Conservation (phyloP, 2,797 vertebrate species). For the Arrhamphus sclerolepis region DNA sequence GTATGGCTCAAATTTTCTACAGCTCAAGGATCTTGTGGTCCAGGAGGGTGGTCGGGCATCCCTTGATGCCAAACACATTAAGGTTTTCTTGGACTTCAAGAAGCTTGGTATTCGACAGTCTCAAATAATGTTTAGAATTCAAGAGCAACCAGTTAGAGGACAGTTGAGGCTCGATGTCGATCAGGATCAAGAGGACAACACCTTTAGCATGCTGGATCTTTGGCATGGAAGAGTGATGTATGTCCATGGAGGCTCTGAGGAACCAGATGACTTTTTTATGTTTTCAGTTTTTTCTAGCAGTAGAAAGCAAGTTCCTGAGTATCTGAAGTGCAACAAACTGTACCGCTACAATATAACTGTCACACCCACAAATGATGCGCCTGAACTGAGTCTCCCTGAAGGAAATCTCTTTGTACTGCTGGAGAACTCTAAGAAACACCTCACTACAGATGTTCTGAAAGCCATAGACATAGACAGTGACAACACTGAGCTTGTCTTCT, state of each 20-base stretch:
- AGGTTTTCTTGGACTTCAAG: conserved; percentile 86
- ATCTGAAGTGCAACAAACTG: conserved; percentile 80
- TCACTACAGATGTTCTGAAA: conserved; percentile 82
- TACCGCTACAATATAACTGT: conserved; percentile 84
- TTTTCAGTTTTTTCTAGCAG: conserved; percentile 85
- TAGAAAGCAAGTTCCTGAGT: conserved; percentile 80
- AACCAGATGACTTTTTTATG: conserved; percentile 84
- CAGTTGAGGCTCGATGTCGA: conserved; percentile 84
- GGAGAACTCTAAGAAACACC: conserved; percentile 87
- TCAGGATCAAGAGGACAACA: conserved; percentile 77
- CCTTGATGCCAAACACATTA: conserved; percentile 88
- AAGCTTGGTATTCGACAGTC: conserved; percentile 86
- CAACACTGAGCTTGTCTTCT: conserved; percentile 77
- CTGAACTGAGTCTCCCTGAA: conserved; percentile 85
- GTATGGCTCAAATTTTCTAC: conserved; percentile 77
- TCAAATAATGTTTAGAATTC: conserved; percentile 87
- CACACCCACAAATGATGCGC: conserved; percentile 88
- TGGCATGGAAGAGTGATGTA: conserved; percentile 87
- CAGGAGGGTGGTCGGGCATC: conserved; percentile 84
- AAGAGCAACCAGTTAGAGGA: conserved; percentile 82
- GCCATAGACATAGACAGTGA: conserved; percentile 86
- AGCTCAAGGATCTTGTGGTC: conserved; percentile 85
- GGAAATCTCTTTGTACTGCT: conserved; percentile 88
- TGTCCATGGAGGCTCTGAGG: conserved; percentile 89
- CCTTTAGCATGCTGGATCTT: conserved; percentile 88